Conservation (phyloP, 2,113 vertebrate species). For the Dinomys branickii region DNA sequence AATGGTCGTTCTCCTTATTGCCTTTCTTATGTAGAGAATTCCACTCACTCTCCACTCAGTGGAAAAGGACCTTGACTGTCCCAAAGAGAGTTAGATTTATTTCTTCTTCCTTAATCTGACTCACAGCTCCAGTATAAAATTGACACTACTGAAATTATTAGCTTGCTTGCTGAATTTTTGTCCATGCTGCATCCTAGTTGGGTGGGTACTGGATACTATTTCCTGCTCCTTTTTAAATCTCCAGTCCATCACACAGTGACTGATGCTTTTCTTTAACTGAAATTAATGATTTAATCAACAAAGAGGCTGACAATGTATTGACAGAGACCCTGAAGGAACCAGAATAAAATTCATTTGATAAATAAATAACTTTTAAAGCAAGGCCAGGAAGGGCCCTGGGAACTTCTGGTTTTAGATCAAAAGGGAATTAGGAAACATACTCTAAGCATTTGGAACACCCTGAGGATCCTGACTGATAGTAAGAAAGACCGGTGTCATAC, state of each 20-base stretch:
- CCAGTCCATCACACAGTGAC: background rate
- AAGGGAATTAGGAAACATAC: background rate
- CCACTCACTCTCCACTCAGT: background rate
- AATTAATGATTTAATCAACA: background rate
- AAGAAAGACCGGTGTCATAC: background rate
- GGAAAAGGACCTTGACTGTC: background rate
- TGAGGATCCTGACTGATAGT: background rate
- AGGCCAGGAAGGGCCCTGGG: background rate
- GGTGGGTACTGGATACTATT: background rate
- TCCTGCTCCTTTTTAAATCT: background rate
- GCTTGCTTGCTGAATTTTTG: background rate
- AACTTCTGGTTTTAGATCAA: background rate
- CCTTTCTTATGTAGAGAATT: slow-evolving; percentile 1
- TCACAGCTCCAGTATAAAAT: background rate
- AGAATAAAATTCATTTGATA: background rate
- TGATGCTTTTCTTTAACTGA: background rate
- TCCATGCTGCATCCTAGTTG: background rate
- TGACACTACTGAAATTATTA: background rate
- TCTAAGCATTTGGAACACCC: no score
- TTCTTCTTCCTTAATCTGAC: background rate
- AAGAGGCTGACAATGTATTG: background rate
- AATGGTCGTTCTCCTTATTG: background rate
- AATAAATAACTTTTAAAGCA: background rate
- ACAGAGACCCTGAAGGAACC: background rate
- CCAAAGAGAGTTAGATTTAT: background rate